Base-by-base conservation (phyloP, 1,140 invertebrate genomes). In the Eubasilissa regina region DNA sequence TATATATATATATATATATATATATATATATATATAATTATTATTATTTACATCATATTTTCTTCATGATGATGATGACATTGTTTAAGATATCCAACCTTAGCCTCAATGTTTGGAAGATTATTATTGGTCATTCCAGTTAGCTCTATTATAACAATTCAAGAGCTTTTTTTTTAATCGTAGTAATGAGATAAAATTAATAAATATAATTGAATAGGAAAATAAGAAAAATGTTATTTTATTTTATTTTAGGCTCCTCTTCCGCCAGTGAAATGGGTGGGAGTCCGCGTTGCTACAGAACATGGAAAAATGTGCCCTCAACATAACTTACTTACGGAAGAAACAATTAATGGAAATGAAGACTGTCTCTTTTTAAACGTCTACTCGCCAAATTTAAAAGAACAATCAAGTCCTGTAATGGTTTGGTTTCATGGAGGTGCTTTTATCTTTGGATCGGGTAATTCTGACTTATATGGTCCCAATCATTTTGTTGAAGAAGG, bases 381-480 rank as follows among this genome's bases (percentile, higher is more conserved):
- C 1, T 93, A 91, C 84, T 88, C 90, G n/a, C 91, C 90, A 72
- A 84, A 84, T 11, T 79, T 90, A 64, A 79, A 82, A 13, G 58
- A 76, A 83, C 10, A 91, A 85, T 11, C 10, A 11, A 70, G 83
- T 10, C 86, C 87, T 17, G 86, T 87, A 0, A 78, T 85, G 64
- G 90, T 95, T 7, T 96, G 91, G 88, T 89, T 96, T 4, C 93
- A 96, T 85, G 94, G 94, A 0, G 95, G 95, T 9, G 91, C 90
- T 13, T 94, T 94, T 82, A 87, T 89, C 0, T 87, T 87, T 77
- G 93, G 93, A 12, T 90, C 90, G 4, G 90, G 89, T 1, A 89
- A 90, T 75, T 83, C 87, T 0, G 87, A 89, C 35, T 80, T 90
- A 0, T 90, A 92, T 81, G 91, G 92, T 0, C 91, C 93, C 0